Conservation (phyloP, 1,140 invertebrate genomes). For the Papilio xuthus region DNA sequence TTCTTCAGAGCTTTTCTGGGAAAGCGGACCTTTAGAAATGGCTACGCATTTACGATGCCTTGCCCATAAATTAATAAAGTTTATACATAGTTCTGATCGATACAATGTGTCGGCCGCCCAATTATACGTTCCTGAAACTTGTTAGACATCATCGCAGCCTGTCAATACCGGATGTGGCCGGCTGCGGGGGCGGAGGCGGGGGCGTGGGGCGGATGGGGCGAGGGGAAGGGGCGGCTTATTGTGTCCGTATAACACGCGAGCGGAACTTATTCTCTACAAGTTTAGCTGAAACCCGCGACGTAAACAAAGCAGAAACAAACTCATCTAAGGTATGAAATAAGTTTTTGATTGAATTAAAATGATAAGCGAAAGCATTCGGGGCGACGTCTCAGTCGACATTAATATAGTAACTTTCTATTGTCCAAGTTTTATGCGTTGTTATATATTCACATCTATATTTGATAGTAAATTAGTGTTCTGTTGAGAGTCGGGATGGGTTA, state of each 20-base stretch:
- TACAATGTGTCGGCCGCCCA: neutral
- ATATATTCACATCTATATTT: too few species aligned
- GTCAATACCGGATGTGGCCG: neutral
- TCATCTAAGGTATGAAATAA: neutral
- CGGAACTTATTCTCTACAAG: neutral
- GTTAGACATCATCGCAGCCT: neutral
- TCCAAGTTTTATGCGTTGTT: neutral
- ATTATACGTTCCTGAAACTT: constrained; percentile 14
- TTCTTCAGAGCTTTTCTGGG: too few species aligned
- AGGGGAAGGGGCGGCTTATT: neutral
- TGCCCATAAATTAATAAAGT: neutral
- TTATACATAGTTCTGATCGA: neutral
- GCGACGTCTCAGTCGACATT: neutral
- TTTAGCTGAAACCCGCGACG: neutral
- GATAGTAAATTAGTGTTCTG: neutral
- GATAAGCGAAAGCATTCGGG: neutral
- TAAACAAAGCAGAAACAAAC: neutral
- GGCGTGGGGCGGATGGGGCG: neutral
- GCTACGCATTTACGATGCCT: neutral
- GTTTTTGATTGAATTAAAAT: neutral
- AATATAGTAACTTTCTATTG: neutral
- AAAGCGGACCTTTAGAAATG: neutral
- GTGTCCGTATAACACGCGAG: neutral
- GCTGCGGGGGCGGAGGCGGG: neutral
- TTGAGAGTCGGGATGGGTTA: neutral